Evolutionary conservation across 1,140 invertebrate species (phyloP).

Genomic region (Harlomillsia oculata): DNA sequence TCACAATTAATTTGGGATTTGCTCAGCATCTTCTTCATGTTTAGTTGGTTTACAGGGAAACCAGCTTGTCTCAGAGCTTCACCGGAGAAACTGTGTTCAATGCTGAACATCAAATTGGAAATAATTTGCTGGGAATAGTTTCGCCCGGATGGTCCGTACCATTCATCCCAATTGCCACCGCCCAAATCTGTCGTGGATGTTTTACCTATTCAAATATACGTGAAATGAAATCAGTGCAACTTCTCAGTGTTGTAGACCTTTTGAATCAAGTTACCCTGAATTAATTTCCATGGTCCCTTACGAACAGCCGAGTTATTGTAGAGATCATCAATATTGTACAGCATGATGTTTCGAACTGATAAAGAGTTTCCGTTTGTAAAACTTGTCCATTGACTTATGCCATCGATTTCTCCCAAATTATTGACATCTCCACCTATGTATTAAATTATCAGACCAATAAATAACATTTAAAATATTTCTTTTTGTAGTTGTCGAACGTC

Average conservation of each 20-base stretch:
- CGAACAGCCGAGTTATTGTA: slow-evolving; percentile 60
- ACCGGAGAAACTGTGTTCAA: slow-evolving; percentile 23
- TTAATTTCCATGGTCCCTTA: slow-evolving; percentile 67
- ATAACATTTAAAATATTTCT: neutral
- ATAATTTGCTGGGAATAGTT: slow-evolving; percentile 33
- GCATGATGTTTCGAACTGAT: slow-evolving; percentile 54
- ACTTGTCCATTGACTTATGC: slow-evolving; percentile 62
- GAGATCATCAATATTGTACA: slow-evolving; percentile 83
- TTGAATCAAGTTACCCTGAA: slow-evolving; percentile 52
- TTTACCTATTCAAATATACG: slow-evolving; percentile 48
- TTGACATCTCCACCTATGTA: slow-evolving; percentile 11
- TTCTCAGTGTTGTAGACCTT: neutral
- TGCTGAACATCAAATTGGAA: slow-evolving; percentile 17
- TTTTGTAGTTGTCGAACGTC: neutral
- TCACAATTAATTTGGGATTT: slow-evolving; percentile 43
- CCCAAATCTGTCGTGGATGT: slow-evolving; percentile 51
- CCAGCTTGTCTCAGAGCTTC: slow-evolving; percentile 23
- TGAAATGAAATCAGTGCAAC: too few species aligned
- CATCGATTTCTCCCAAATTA: slow-evolving; percentile 53
- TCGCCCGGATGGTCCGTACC: slow-evolving; percentile 70
- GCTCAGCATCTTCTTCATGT: slow-evolving; percentile 41
- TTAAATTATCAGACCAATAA: too few species aligned
- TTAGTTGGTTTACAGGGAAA: neutral
- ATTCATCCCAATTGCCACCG: slow-evolving; percentile 54
- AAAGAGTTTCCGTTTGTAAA: slow-evolving; percentile 43